Evolutionary conservation across 2,797 vertebrate species (phyloP), one percentile per base, ranked within the genome.

Genomic region (Manis pentadactyla): DNA sequence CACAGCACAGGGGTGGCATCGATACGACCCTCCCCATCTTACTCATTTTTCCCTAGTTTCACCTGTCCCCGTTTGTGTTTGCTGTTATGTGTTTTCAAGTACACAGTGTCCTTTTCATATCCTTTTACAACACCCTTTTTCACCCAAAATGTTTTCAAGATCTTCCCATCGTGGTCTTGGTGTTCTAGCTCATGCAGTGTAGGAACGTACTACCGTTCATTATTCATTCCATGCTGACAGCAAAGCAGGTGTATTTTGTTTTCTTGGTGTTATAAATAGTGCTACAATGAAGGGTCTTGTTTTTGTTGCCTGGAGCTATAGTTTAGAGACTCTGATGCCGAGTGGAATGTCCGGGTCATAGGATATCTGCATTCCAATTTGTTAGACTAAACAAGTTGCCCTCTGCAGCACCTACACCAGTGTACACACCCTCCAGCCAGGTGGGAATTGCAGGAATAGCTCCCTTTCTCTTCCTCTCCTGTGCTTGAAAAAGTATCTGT

Each of bases 21-120:
- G n/a, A 11, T 0, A 29, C 1, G 3, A 1, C 1, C 5, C 86
- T n/a, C 4, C 37, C 23, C 11, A 1, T 25, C 34, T 25, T 5
- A 5, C 4, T 10, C 49, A 57, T n/a, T 34, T 34, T 25, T 42
- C 19, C 12, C 39, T 1, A 7, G 31, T n/a, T n/a, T 39, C 14
- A 15, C 39, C 37, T 46, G 23, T 31, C 21, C 37, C 29, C 5
- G 0, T 79, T 11, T 15, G 17, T 19, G 4, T 34, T 27, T 63
- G 13, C 11, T 18, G 15, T 39, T 18, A 4, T 4, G 2, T 51
- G 49, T 92, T 74, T 37, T 14, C 34, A 3, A 34, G n/a, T 4
- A 2, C 25, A 17, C 3, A 31, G 37, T 23, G 25, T 15, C 2
- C 17, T 4, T 0, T 7, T 25, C 71, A 1, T 39, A 14, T 21